Evolutionary conservation across 1,140 invertebrate species (phyloP), one percentile per base, ranked within the genome.

Genomic region (Lysiphlebus fabarum): DNA sequence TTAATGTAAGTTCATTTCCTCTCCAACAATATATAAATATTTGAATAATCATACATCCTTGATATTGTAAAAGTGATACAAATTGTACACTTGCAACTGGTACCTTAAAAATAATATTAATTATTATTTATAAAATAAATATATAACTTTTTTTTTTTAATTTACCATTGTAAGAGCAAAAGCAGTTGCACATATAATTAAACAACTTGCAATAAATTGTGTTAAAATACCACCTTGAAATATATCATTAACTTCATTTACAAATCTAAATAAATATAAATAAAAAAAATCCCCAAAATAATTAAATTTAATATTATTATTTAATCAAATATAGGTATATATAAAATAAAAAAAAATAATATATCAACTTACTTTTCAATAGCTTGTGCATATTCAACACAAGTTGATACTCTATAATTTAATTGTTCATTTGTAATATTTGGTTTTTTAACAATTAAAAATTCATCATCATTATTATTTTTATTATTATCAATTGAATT

Each of bases 1-100:
- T 58, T 14, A 51, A 17, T 10, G 47, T 17, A 5, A 58, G 37
- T 12, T 58, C 48, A 42, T 51, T 58, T 10, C 48, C 56, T 9
- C 48, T 37, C 37, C 48, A 51, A n/a, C 56, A 51, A 17, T 59
- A 48, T 11, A 54, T 37, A 53, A 59, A 59, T 43, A 45, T 59
- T 47, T 59, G 58, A 10, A 59, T 42, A 8, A 58, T 49, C 56
- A 58, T 58, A 38, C 47, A 58, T 14, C 36, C 56, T 7, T 41
- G 40, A n/a, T 51, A 58, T 12, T 58, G 56, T 2, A 49, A 17
- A 6, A 58, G 40, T 7, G 48, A 51, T 40, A 44, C 17, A 36
- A 51, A 58, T 41, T 58, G 48, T 34, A 51, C 33, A 38, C 48
- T 58, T 11, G 7, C 12, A 7, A 42, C 5, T 34, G 48, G 40